These are phyloP conservation scores for Gorsachius magnificus DNA, from an alignment of 2,797 vertebrate genomes.

Conservation along the genomic window DNA sequence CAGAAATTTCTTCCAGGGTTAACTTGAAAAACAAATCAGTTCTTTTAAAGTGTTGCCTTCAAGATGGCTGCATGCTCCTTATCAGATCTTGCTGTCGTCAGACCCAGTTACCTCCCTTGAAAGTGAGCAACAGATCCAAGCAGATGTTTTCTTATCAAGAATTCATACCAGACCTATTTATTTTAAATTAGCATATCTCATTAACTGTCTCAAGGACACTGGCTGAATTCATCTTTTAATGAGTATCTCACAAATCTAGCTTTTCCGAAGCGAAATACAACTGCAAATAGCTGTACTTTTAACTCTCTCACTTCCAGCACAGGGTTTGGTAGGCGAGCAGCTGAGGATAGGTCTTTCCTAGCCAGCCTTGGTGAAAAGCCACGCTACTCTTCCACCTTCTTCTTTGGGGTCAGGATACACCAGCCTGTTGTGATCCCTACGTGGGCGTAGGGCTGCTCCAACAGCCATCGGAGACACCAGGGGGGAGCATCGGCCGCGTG, in stretches of 20 bases:
- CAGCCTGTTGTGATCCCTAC: not conserved
- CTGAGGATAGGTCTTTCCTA: not conserved
- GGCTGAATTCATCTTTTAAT: slow-evolving; percentile 71
- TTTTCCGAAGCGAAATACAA: slow-evolving; percentile 21
- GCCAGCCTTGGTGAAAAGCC: not conserved
- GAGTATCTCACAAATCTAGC: slow-evolving; percentile 53
- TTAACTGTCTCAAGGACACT: slow-evolving; percentile 78
- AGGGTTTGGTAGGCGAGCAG: fast-evolving
- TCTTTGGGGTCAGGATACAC: not conserved
- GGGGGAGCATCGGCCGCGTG: fast-evolving
- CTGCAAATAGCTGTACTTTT: slow-evolving; percentile 12
- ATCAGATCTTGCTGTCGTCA: slow-evolving; percentile 45
- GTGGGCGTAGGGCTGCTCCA: not conserved
- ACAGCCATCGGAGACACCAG: not conserved
- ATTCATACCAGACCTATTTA: slow-evolving; percentile 76
- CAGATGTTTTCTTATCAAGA: slow-evolving; percentile 79
- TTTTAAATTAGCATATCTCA: slow-evolving; percentile 78
- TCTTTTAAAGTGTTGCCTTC: slow-evolving; percentile 60
- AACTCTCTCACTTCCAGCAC: not conserved
- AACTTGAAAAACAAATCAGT: slow-evolving; percentile 40
- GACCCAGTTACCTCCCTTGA: slow-evolving; percentile 39
- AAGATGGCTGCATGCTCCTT: not conserved
- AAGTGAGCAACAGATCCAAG: slow-evolving; percentile 55
- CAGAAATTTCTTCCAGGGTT: slow-evolving; percentile 11
- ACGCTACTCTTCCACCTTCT: not conserved